Evolutionary conservation across 2,113 vertebrate species (phyloP), one percentile per base, ranked within the genome.

Genomic region (Megatriorchis doriae): DNA sequence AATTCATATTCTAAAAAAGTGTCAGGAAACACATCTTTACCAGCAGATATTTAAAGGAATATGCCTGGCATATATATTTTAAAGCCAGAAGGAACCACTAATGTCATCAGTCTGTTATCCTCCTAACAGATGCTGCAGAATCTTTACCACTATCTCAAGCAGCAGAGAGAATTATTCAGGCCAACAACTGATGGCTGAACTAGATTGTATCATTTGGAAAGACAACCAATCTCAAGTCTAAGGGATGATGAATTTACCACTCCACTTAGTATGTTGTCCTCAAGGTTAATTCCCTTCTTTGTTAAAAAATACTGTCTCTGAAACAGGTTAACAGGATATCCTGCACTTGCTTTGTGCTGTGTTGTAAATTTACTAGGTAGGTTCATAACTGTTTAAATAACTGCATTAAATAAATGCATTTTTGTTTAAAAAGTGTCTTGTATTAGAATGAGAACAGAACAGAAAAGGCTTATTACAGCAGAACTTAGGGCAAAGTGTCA

Each of bases 31-130:
- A 55, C 21, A 31, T 78, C 90, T 96, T 95, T 67, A 78, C 26
- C 72, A 81, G 36, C 36, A 91, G 55, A 80, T 81, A 27, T 73
- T 95, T 92, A 91, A 92, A 92, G 32, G 43, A 91, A 38, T 96
- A 34, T 87, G 73, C 31, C 34, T 56, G 22, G 36, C 9, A 67
- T 47, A 63, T 23, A 40, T 43, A 79, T 82, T 68, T 95, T 40
- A 66, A 87, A 86, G 53, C 36, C 70, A 93, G 92, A 96, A 91
- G 42, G 45, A 93, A 47, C 8, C 53, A 59, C 34, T 17, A 48
- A 52, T 34, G 63, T 72, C 65, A 91, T 62, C 77, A 75, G 56
- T 53, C 47, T 87, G 70, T 47, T 94, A 52, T 83, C 34, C 16
- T 91, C 29, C 27, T 45, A 74, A 86, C 56, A 71, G 59, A 72